A percentile compares a stretch with the other conserved stretches of the same genome.
phyloP scores from a whole-genome alignment of 2,888 invertebrate genomes.

The Nipponacmea schrenckii region DNA sequence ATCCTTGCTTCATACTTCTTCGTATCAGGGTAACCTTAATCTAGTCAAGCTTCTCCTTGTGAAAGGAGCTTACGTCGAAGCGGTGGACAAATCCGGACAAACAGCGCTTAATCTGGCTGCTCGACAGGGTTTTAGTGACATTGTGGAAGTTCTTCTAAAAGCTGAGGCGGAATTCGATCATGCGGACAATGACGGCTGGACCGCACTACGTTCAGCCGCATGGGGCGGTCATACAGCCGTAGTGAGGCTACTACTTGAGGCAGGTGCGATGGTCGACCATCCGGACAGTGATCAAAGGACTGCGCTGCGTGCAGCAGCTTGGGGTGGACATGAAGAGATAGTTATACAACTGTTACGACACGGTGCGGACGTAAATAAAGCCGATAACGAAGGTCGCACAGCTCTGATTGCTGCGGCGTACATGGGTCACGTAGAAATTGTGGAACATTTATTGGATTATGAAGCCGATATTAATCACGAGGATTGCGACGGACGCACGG shows the following conservation, averaged over 20 bases:
- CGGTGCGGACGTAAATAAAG: conserved; percentile 68
- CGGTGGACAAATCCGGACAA: conserved; percentile 81
- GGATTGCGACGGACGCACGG: conserved; percentile 91
- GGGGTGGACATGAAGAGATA: conserved; percentile 71
- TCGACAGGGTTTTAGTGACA: conserved; percentile 58
- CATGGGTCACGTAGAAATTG: conserved; percentile 74
- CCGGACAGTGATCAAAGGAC: conserved; percentile 76
- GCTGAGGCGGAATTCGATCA: conserved; percentile 67
- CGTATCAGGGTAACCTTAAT: conserved; percentile 88
- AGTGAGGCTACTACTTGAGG: conserved; percentile 74
- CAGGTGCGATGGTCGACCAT: conserved; percentile 70
- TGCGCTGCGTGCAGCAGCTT: conserved; percentile 86
- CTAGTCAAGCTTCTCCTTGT: conserved; percentile 87
- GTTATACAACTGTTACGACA: conserved; percentile 75
- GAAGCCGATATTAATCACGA: conserved; percentile 72
- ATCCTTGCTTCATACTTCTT: conserved; percentile 80
- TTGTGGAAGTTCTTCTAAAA: conserved; percentile 69
- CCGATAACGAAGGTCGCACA: conserved; percentile 70
- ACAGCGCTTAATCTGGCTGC: conserved; percentile 83
- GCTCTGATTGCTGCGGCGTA: conserved; percentile 77
- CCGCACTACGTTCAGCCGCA: conserved; percentile 80
- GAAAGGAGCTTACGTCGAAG: conserved; percentile 75
- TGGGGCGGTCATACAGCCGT: conserved; percentile 87
- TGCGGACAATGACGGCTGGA: conserved; percentile 70
- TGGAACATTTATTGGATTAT: conserved; percentile 71